Evolutionary conservation across 1,140 invertebrate genomes (phyloP).

Genomic region (Ceratina japonica): DNA sequence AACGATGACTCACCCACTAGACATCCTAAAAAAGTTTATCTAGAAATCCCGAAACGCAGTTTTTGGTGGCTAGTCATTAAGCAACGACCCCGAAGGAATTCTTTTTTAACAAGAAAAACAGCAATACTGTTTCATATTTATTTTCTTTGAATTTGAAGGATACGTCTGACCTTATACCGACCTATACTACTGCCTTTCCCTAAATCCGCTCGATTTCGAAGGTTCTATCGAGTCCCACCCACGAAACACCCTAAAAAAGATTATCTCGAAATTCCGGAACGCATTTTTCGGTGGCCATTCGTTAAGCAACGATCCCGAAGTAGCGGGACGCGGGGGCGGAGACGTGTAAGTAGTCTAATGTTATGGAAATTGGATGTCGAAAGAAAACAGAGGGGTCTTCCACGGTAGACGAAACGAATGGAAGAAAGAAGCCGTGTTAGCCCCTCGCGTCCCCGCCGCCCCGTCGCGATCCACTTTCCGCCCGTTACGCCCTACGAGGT

Average conservation of each 20-base stretch:
- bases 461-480: constrained; percentile 19
- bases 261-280: too few relatives aligned
- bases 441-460: background rate
- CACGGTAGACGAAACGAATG: constrained; percentile 39
- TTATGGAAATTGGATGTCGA: constrained; percentile 78
- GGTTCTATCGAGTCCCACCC: too few relatives aligned
- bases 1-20: background rate
- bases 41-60: background rate
- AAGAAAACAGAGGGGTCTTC: constrained; percentile 67
- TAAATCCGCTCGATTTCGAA: background rate
- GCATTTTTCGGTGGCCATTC: constrained; percentile 37
- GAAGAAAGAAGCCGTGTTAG: background rate
- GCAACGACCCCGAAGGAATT: too few relatives aligned
- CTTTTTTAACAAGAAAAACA: background rate
- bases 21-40: background rate
- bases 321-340: too few relatives aligned
- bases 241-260: too few relatives aligned
- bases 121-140: background rate
- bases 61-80: constrained; percentile 41
- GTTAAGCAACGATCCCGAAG: constrained; percentile 53
- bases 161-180: background rate
- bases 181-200: background rate
- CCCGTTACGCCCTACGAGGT: constrained; percentile 26
- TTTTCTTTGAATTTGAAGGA: background rate
- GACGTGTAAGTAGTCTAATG: constrained; percentile 72